Evolutionary conservation across 2,113 vertebrate species (phyloP).

Genomic region (Trematomus loennbergii): DNA sequence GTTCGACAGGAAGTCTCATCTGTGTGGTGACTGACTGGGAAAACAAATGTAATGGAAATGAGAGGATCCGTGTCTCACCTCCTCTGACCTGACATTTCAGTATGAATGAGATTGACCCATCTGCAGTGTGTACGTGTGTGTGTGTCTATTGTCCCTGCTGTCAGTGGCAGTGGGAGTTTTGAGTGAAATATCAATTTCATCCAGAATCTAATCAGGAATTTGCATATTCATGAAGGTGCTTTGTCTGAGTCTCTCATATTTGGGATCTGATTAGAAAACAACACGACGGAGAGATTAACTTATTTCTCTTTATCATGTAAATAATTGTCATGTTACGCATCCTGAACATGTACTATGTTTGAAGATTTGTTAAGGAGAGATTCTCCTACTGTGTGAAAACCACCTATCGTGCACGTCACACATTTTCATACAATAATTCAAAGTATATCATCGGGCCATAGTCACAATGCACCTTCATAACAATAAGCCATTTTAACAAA

Average conservation of each 20-base stretch:
- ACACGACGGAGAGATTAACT: not conserved
- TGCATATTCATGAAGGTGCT: conserved; percentile 37
- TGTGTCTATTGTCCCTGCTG: conserved; percentile 8
- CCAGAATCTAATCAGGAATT: conserved; percentile 49
- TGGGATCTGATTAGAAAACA: conserved; percentile 9
- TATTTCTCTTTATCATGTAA: conserved; percentile 24
- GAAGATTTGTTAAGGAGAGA: not conserved
- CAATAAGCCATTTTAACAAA: too few relatives aligned
- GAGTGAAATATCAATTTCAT: conserved; percentile 53
- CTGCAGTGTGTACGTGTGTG: not conserved
- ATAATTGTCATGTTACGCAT: not conserved
- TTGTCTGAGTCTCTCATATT: conserved; percentile 9
- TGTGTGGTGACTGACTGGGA: conserved; percentile 10
- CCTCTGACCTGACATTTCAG: conserved; percentile 59
- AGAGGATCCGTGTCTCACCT: conserved; percentile 21
- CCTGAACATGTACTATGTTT: not conserved
- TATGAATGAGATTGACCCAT: conserved; percentile 28
- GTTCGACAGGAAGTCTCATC: not conserved
- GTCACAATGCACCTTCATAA: too few relatives aligned
- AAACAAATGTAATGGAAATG: conserved; percentile 29
- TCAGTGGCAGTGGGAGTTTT: not conserved
- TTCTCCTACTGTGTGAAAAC: not conserved
- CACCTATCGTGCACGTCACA: too few relatives aligned
- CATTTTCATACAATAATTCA: too few relatives aligned
- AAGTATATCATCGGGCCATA: too few relatives aligned